These are phyloP conservation scores for Papilio helenus DNA, from an alignment of 1,140 invertebrate species.

Conservation along the genomic window DNA sequence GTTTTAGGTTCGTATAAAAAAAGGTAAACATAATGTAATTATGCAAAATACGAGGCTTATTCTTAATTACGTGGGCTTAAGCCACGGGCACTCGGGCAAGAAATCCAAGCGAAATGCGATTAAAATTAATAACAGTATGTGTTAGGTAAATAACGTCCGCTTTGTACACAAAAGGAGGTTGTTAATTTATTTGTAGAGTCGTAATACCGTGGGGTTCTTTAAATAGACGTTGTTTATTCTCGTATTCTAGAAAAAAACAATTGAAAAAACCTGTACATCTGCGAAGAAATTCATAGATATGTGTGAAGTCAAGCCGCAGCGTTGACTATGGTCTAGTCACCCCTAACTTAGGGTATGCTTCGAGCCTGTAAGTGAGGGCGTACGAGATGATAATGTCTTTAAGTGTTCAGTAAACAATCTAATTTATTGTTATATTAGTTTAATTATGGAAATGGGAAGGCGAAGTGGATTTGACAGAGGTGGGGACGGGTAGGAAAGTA, in stretches of 20 bases:
- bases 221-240: not conserved
- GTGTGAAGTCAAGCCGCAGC: no score
- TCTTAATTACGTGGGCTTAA: constrained; percentile 16
- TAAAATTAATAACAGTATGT: not conserved
- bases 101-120: constrained; percentile 14
- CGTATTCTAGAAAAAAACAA: not conserved
- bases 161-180: not conserved
- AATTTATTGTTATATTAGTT: no score
- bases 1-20: not conserved
- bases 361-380: no score
- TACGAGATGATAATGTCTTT: no score
- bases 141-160: constrained; percentile 1
- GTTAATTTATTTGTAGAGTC: constrained; percentile 5
- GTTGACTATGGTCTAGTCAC: no score
- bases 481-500: no score
- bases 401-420: no score
- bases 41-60: constrained; percentile 3
- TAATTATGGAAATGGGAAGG: no score
- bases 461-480: no score
- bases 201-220: not conserved
- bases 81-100: not conserved
- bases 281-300: no score
- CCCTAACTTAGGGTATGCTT: no score
- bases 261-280: no score
- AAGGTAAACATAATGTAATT: constrained; percentile 18